Evolutionary conservation across 2,113 vertebrate species (phyloP).

Genomic region (Myodes glareolus): DNA sequence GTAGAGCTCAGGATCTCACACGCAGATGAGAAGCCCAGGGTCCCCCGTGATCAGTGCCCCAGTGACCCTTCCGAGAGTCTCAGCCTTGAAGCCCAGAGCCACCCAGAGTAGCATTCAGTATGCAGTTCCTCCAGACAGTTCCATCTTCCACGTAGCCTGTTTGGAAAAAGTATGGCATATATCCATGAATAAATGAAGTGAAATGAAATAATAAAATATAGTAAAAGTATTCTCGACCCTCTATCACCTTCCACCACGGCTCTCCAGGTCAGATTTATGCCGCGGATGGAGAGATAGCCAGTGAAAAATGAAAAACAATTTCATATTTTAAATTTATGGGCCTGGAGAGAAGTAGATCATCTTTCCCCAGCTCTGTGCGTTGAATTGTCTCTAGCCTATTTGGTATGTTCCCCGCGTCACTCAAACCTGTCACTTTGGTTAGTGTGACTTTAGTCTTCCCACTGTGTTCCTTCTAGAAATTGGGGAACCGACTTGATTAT

Average conservation of each 20-base stretch:
- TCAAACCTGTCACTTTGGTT: neutral
- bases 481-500: constrained; percentile 39
- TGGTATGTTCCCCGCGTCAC: neutral
- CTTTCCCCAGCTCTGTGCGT: neutral
- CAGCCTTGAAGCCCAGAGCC: too few species aligned
- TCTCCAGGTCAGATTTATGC: constrained; percentile 58
- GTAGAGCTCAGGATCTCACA: fast-evolving
- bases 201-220: constrained; percentile 44
- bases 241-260: neutral
- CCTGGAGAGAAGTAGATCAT: constrained; percentile 42
- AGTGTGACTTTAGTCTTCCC: neutral
- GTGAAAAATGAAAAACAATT: constrained; percentile 79
- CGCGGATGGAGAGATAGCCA: constrained; percentile 44
- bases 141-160: neutral
- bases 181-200: neutral
- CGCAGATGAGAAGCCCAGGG: too few species aligned
- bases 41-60: neutral
- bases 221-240: neutral
- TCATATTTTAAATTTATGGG: constrained; percentile 73
- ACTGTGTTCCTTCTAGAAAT: neutral
- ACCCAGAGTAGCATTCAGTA: fast-evolving
- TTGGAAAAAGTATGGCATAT: constrained; percentile 16
- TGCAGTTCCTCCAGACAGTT: neutral
- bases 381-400: constrained; percentile 39
- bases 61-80: neutral